Evolutionary conservation across 2,888 invertebrate genomes (phyloP).

Genomic region (Melinopterus prodromus): DNA sequence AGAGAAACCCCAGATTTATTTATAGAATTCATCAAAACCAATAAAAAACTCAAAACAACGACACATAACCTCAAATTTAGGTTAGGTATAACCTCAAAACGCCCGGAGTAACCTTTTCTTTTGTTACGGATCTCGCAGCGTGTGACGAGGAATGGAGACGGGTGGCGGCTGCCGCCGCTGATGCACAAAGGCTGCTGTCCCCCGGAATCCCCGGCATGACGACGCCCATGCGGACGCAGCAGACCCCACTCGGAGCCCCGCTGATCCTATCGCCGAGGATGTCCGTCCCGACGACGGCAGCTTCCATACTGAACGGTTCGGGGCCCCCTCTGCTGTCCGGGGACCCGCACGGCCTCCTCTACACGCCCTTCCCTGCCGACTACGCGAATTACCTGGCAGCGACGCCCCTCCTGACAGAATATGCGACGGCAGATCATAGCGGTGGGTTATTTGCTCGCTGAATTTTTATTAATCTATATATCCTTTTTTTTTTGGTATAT

Average conservation of each 20-base stretch:
- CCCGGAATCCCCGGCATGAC: slow-evolving; percentile 72
- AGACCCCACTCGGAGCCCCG: slow-evolving; percentile 88
- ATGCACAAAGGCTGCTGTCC: slow-evolving; percentile 78
- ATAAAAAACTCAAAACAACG: too few species aligned
- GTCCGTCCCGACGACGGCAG: slow-evolving; percentile 82
- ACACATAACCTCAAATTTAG: too few species aligned
- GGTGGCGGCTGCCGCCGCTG: slow-evolving; percentile 80
- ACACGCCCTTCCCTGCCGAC: slow-evolving; percentile 82
- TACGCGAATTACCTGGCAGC: slow-evolving; percentile 87
- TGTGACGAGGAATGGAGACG: slow-evolving; percentile 87
- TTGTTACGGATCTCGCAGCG: slow-evolving; percentile 61
- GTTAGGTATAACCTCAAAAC: neutral
- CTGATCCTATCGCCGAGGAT: slow-evolving; percentile 91
- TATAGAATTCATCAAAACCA: too few species aligned
- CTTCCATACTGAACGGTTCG: slow-evolving; percentile 68
- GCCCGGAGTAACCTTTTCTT: slow-evolving; percentile 11
- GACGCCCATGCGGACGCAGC: slow-evolving; percentile 69
- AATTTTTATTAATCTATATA: slow-evolving; percentile 48
- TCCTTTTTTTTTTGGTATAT: slow-evolving; percentile 34
- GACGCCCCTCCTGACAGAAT: slow-evolving; percentile 83
- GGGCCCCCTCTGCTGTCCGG: slow-evolving; percentile 73
- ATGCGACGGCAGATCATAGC: slow-evolving; percentile 89
- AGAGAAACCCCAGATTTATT: too few species aligned
- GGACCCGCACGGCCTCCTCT: slow-evolving; percentile 85
- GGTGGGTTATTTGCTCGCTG: slow-evolving; percentile 94